Evolutionary conservation across 2,888 invertebrate species (phyloP), one percentile per base, ranked within the genome.

Genomic region (Pachycephus smyrnensis): DNA sequence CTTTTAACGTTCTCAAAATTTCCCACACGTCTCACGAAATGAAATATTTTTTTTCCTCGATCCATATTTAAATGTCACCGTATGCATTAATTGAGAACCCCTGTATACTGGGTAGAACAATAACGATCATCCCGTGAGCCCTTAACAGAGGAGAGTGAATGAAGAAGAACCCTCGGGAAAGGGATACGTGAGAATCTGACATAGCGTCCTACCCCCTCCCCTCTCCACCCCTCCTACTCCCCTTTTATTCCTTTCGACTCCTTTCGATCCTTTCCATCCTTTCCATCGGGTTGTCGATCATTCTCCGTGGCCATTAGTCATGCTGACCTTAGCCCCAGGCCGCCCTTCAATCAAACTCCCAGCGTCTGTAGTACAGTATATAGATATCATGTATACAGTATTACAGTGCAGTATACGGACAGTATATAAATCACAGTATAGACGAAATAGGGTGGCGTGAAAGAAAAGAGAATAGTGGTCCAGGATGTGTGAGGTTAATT

Each of bases 241-340:
- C 76, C 69, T 74, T 73, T 73, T 71, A 40, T n/a, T 12, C 75
- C 37, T 71, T 15, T 69, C 73, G 68, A 73, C 23, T 37, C 69
- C 77, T 69, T 75, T n/a, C 68, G 15, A 71, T 35, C 71, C n/a
- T 35, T 35, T 82, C 76, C 80, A 71, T 35, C 71, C n/a, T 35
- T 35, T 82, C 76, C 80, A 80, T 73, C 74, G 77, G 75, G 75
- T 79, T 79, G 76, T 79, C 77, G 75, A 75, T 77, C 77, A 77
- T 75, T 40, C 69, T 35, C 32, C 68, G 75, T 55, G 75, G n/a
- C 75, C 77, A 77, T 77, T 77, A 77, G 77, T 77, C 77, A 77
- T 75, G 71, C 33, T 35, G 71, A 71, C 71, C 71, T 71, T 30
- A 71, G 33, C 30, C 71, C 71, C 71, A 23, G 71, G 71, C 71